phyloP scores from a whole-genome alignment of 2,113 vertebrate species.

The Corythoichthys intestinalis region DNA sequence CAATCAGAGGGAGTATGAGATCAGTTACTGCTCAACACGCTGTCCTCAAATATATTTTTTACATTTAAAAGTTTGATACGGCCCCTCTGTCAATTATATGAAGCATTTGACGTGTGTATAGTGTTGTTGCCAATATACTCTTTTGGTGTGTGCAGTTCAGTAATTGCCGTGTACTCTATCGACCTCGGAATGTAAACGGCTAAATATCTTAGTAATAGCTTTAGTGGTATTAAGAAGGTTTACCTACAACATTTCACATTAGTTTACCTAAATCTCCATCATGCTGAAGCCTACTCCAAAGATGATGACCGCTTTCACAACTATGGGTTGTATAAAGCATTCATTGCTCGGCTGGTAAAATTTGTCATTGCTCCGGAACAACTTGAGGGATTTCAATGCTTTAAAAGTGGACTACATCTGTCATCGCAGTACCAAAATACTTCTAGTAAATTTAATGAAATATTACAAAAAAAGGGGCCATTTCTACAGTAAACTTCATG shows the following conservation, averaged over 20 bases:
- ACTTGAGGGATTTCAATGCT: neutral
- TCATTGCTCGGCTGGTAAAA: too few species aligned
- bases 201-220: conserved; percentile 34
- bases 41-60: neutral
- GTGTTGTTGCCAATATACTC: neutral
- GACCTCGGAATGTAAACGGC: conserved; percentile 17
- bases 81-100: neutral
- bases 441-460: neutral
- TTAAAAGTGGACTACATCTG: neutral
- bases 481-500: neutral
- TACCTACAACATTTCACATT: conserved; percentile 24
- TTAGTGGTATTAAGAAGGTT: conserved; percentile 34
- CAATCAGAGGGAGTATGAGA: neutral
- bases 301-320: neutral
- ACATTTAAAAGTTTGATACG: neutral
- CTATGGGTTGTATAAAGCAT: neutral
- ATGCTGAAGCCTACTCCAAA: neutral
- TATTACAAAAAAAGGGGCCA: neutral
- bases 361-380: too few species aligned
- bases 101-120: neutral
- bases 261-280: conserved; percentile 16
- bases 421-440: neutral
- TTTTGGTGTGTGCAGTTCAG: neutral
- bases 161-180: conserved; percentile 17
- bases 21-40: neutral